A percentile compares a stretch with the other conserved stretches of the same genome.
phyloP scores from a whole-genome alignment of 2,113 vertebrate genomes.

The Colossoma macropomum region DNA sequence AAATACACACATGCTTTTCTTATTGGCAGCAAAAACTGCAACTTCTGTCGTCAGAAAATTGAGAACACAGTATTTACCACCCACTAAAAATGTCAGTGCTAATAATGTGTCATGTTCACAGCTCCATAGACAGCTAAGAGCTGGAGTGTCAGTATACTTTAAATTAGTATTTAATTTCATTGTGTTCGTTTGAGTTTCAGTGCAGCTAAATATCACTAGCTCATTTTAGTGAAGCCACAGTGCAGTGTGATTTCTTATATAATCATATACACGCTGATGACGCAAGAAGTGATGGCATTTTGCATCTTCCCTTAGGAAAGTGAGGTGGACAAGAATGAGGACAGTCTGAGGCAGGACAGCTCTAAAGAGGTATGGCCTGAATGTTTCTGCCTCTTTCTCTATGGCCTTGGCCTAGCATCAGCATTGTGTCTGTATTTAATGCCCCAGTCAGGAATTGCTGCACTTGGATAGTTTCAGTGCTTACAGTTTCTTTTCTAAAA shows the following conservation, averaged over 20 bases:
- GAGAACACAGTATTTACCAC: too few relatives aligned
- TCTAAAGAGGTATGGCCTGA: slow-evolving; percentile 54
- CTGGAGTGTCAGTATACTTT: too few relatives aligned
- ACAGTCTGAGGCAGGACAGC: slow-evolving; percentile 47
- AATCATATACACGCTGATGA: background rate
- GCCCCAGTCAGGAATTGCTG: slow-evolving; percentile 3
- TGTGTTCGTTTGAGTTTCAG: background rate
- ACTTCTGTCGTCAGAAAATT: too few relatives aligned
- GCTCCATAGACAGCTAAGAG: too few relatives aligned
- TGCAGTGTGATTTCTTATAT: background rate
- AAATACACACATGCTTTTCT: too few relatives aligned
- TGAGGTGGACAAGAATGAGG: slow-evolving; percentile 48
- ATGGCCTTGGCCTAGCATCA: slow-evolving; percentile 5
- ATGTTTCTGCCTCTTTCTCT: slow-evolving; percentile 28
- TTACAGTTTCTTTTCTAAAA: background rate
- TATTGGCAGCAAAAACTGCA: too few relatives aligned
- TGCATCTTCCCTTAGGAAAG: slow-evolving; percentile 47
- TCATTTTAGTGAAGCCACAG: background rate
- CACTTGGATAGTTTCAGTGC: background rate
- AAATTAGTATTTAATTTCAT: too few relatives aligned
- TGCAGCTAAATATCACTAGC: slow-evolving; percentile 11
- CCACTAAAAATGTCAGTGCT: too few relatives aligned
- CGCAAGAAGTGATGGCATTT: slow-evolving; percentile 29
- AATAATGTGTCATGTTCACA: too few relatives aligned
- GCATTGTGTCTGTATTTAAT: slow-evolving; percentile 22